Evolutionary conservation across 2,888 invertebrate genomes (phyloP).

Genomic region (Ennomos erosarius): DNA sequence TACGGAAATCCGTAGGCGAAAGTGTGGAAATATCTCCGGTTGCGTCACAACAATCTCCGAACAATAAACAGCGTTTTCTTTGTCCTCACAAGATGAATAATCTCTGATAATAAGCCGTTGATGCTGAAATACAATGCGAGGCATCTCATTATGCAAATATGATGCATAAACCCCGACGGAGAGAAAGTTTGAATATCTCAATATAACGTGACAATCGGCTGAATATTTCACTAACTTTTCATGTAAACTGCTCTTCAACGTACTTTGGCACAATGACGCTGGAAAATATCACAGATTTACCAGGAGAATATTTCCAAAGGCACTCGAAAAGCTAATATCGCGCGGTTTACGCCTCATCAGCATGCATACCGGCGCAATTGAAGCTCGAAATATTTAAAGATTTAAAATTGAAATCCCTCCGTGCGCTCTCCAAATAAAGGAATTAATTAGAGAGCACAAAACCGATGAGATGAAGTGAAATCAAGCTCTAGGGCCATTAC

Average conservation of each 20-base stretch:
- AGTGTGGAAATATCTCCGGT: constrained; percentile 64
- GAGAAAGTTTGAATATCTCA: constrained; percentile 79
- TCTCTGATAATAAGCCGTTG: constrained; percentile 61
- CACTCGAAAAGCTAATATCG: constrained; percentile 69
- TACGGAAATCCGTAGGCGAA: constrained; percentile 69
- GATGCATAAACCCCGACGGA: constrained; percentile 68
- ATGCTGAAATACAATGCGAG: constrained; percentile 63
- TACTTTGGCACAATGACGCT: constrained; percentile 60
- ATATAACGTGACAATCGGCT: constrained; percentile 80
- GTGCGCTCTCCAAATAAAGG: constrained; percentile 55
- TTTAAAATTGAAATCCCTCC: constrained; percentile 62
- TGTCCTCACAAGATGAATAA: constrained; percentile 56
- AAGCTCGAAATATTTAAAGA: constrained; percentile 63
- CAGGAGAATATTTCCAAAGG: constrained; percentile 61
- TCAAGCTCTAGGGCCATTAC: constrained; percentile 68
- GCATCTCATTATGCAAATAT: constrained; percentile 76
- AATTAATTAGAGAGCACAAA: constrained; percentile 71
- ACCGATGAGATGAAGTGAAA: constrained; percentile 70
- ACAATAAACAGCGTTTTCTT: constrained; percentile 47
- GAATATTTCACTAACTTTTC: constrained; percentile 79
- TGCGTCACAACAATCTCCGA: constrained; percentile 51
- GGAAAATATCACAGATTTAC: constrained; percentile 60
- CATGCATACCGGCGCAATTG: constrained; percentile 67
- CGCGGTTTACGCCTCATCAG: constrained; percentile 66
- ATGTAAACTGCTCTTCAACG: constrained; percentile 71